Evolutionary conservation across 1,140 invertebrate species (phyloP), one percentile per base, ranked within the genome.

Genomic region (Eubasilissa regina): DNA sequence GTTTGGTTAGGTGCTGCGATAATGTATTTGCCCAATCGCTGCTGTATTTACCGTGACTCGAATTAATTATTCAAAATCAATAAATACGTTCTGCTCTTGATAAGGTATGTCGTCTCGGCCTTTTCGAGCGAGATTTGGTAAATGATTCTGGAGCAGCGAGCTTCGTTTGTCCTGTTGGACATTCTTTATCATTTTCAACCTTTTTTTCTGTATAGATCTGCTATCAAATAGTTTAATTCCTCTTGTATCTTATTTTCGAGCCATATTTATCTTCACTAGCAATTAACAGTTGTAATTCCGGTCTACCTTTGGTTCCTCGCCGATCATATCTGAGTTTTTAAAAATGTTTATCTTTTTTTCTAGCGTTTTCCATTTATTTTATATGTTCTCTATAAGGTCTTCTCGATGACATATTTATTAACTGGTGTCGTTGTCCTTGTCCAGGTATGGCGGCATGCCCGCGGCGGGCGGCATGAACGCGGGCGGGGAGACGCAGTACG

Each of bases 401-500:
- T 6, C 6, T 35, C 25, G 1, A 35, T 35, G 25, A 6, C 25
- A 35, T 35, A 6, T 51, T 51, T 15, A 3, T 51, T 51, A 51
- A 51, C 9, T 3, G 11, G 48, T 51, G 48, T 51, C 9, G 3
- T 15, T 51, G 48, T 51, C 48, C n/a, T 51, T 64, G 12, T 15
- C 12, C 86, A 87, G 89, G 86, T 89, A 89, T 89, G 89, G 89
- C 85, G 87, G 86, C 85, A 86, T 86, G 85, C 86, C 86, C 85
- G 88, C 87, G 85, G 79, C 86, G 88, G 87, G 87, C 89, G 88
- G 88, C 87, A 89, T 89, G 88, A 89, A 87, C 87, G 86, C 87
- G 86, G 88, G 88, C 87, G 81, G 78, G 77, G 79, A 77, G 64
- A 73, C 79, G 79, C 79, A 79, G 55, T 81, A 83, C 82, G 82